Percentiles rank a stretch among this genome's conserved stretches.
Conservation (phyloP, 2,113 vertebrate genomes). For the Tetrax tetrax region DNA sequence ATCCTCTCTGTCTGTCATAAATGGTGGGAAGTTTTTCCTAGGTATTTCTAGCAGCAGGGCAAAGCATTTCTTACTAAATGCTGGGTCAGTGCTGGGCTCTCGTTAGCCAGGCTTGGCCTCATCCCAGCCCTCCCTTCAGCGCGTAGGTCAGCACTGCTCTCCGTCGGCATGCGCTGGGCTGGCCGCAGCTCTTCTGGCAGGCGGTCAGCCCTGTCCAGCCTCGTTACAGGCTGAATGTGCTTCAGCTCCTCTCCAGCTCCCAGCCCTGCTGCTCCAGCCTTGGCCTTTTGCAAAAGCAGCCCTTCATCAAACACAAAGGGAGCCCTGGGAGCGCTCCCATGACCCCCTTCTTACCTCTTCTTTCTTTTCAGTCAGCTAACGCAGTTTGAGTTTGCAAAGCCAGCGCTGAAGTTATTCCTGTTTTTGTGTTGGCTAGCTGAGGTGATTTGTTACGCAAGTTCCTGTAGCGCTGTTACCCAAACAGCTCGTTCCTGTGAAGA, state of each 20-base stretch:
- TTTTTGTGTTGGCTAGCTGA: not conserved
- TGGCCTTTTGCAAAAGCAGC: not conserved
- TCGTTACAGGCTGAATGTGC: not conserved
- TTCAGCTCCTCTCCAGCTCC: not conserved
- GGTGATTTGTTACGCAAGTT: not conserved
- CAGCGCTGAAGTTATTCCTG: not conserved
- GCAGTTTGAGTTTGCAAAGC: not conserved
- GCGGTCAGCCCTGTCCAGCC: accelerated
- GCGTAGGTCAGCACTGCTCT: not conserved
- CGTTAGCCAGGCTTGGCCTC: not conserved
- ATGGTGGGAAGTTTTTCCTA: not conserved
- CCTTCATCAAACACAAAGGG: not conserved
- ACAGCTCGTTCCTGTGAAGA: not conserved
- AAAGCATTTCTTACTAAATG: not conserved
- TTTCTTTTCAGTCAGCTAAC: not conserved
- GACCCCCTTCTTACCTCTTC: not conserved
- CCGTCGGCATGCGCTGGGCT: not conserved
- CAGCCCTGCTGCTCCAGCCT: not conserved
- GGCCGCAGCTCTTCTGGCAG: not conserved
- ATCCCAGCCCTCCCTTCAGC: not conserved
- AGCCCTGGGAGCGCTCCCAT: not conserved
- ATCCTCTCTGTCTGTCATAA: not conserved
- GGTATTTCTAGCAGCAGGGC: not conserved
- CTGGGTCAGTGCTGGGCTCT: not conserved
- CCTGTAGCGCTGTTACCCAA: not conserved